phyloP scores from a whole-genome alignment of 2,888 invertebrate species.

The Stenotaenia linearis region DNA sequence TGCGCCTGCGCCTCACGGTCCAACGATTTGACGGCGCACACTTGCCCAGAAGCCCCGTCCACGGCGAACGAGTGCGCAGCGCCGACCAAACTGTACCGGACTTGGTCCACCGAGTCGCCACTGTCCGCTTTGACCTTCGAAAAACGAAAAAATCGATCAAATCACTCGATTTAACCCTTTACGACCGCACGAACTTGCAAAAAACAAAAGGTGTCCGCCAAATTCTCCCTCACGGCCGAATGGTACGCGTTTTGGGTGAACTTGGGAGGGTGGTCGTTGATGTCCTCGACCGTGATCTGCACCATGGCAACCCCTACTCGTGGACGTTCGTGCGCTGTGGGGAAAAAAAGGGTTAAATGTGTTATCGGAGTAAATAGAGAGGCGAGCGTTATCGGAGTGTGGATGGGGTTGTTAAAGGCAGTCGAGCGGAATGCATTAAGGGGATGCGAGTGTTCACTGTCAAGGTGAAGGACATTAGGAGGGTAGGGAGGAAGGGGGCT shows the following conservation, averaged over 20 bases:
- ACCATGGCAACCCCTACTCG: constrained; percentile 45
- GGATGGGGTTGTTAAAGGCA: background rate
- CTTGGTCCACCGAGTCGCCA: constrained; percentile 41
- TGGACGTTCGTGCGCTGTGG: constrained; percentile 33
- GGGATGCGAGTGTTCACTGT: background rate
- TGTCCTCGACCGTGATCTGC: constrained; percentile 72
- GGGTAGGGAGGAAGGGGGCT: constrained; percentile 32
- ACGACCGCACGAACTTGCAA: constrained; percentile 39
- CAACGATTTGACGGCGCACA: constrained; percentile 35
- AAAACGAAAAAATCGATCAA: too few species aligned
- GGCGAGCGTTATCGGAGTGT: background rate
- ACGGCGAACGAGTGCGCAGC: constrained; percentile 33
- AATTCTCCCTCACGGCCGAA: constrained; percentile 72
- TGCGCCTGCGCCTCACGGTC: constrained; percentile 35
- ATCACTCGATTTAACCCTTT: too few species aligned
- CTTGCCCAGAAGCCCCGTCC: constrained; percentile 35
- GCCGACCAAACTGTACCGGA: constrained; percentile 39
- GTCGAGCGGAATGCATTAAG: background rate
- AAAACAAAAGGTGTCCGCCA: constrained; percentile 47
- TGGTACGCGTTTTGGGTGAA: constrained; percentile 68
- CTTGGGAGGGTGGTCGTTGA: constrained; percentile 77
- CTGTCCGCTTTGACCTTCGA: constrained; percentile 40
- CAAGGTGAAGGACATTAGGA: background rate
- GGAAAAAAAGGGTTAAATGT: background rate
- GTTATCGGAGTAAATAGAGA: background rate